phyloP scores from a whole-genome alignment of 2,797 vertebrate species.

The Delichon dasypus region DNA sequence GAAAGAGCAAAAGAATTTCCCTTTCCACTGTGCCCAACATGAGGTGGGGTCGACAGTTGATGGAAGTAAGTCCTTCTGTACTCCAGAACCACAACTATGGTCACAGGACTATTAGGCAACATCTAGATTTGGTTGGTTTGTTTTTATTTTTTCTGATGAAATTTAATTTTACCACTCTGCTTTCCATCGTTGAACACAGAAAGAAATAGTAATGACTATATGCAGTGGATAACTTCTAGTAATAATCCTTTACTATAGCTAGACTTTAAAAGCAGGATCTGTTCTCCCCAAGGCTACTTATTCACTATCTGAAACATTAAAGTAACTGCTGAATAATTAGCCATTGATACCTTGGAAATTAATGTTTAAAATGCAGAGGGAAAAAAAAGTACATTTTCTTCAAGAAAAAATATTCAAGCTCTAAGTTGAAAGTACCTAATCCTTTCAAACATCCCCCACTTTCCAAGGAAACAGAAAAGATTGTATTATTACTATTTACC shows the following conservation, averaged over 20 bases:
- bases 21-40: not conserved
- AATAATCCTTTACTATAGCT: slow-evolving; percentile 55
- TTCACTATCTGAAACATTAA: slow-evolving; percentile 70
- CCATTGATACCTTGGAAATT: slow-evolving; percentile 72
- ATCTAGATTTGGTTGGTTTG: not conserved
- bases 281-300: slow-evolving; percentile 70
- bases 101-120: not conserved
- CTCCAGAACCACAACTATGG: fast-evolving
- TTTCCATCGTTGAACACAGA: slow-evolving; percentile 18
- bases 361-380: slow-evolving; percentile 66
- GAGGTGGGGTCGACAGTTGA: fast-evolving
- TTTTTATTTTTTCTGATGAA: not conserved
- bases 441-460: not conserved
- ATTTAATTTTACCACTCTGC: not conserved
- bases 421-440: slow-evolving; percentile 34
- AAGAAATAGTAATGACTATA: slow-evolving; percentile 25
- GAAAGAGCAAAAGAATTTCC: not conserved
- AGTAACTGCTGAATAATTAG: slow-evolving; percentile 75
- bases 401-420: slow-evolving; percentile 30
- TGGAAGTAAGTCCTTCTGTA: not conserved
- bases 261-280: slow-evolving; percentile 65
- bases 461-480: slow-evolving; percentile 22
- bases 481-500: slow-evolving; percentile 38
- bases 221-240: slow-evolving; percentile 40
- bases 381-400: slow-evolving; percentile 43